Percentiles rank a stretch among this genome's conserved stretches.
Evolutionary conservation across 2,113 vertebrate genomes (phyloP).

Genomic region (Chroicocephalus ridibundus): DNA sequence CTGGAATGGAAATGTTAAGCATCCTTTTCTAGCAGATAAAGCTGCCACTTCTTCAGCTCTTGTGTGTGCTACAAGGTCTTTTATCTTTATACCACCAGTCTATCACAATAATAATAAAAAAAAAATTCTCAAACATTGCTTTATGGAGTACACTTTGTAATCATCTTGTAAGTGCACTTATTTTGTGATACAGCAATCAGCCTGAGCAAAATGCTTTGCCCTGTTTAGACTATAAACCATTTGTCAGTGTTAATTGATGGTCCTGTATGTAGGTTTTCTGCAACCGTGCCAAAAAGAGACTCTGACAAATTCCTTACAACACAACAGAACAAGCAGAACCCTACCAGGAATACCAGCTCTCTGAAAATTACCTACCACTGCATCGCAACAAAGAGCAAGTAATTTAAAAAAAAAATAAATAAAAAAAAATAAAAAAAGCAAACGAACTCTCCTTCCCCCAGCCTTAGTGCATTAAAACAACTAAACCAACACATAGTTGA

Average conservation of each 20-base stretch:
- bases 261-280: background rate
- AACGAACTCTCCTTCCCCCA: background rate
- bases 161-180: slow-evolving; percentile 11
- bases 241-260: slow-evolving; percentile 22
- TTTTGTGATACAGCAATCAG: background rate
- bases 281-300: background rate
- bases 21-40: background rate
- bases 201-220: slow-evolving; percentile 1
- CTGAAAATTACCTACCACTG: background rate
- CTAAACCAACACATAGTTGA: background rate
- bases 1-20: slow-evolving; percentile 24
- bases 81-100: background rate
- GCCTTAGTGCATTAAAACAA: background rate
- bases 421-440: background rate
- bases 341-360: background rate
- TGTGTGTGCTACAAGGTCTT: background rate
- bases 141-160: slow-evolving; percentile 10
- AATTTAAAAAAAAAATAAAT: background rate
- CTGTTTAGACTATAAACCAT: slow-evolving; percentile 47
- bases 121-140: background rate
- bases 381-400: background rate
- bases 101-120: background rate
- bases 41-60: background rate
- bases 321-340: background rate
- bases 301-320: background rate